Evolutionary conservation across 2,888 invertebrate species (phyloP), one percentile per base, ranked within the genome.

Genomic region (Kuschelorhynchus macadamiae): DNA sequence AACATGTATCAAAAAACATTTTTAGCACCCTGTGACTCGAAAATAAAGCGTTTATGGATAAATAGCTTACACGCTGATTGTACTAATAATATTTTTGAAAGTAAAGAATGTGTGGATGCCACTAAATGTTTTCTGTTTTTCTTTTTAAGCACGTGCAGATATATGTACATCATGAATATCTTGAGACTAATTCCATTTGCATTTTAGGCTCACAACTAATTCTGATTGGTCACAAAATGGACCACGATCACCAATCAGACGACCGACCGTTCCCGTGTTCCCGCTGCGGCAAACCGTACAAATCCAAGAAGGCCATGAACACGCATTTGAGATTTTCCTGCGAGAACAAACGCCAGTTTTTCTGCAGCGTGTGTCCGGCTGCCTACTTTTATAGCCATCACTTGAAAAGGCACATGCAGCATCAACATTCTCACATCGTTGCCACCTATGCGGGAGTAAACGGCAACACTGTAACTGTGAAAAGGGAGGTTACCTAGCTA

Each of bases 321-420:
- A 77, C 76, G 1, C 78, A 78, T 71, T 72, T 75, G 39, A 72
- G 69, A 53, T 78, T 76, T 55, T 77, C 77, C 18, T 78, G 78
- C 61, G 77, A 77, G 52, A 74, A 75, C 61, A 76, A 78, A 52
- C 67, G 77, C 20, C 71, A 73, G 50, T 78, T 78, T 68, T 77
- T 75, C 49, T 78, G 78, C 52, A 69, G 73, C 14, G 61, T 76
- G 7, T 78, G 78, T 57, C 74, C 75, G 5, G 77, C 77, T 2
- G 75, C 77, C 0, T 79, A 78, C 56, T 79, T 77, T 65, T 79
- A 79, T 46, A 77, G 75, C 39, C 79, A 79, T 46, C 79, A 79
- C 57, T 70, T 79, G 41, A 75, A 77, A 47, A 64, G 78, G 17
- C 79, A 79, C 46, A 72, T 75, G 71, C 69, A 70, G 39, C 74